Percentiles rank a stretch among this genome's conserved stretches.
Evolutionary conservation across 1,140 invertebrate species (phyloP).

Genomic region (Lethocerus indicus): DNA sequence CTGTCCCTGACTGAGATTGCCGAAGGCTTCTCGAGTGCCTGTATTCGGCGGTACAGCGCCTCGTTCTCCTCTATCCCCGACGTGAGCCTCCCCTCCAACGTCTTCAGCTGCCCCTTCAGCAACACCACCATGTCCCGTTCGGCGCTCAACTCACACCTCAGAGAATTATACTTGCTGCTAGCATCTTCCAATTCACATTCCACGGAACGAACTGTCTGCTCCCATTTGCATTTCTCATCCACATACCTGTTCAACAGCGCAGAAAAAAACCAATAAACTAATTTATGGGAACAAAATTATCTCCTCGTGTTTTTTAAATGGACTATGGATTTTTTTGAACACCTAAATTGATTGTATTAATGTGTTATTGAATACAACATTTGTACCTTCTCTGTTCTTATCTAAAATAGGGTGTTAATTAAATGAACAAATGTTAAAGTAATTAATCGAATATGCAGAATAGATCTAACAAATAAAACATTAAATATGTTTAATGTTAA

Average conservation of each 20-base stretch:
- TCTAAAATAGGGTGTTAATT: no score
- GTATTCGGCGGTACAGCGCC: conserved; percentile 41
- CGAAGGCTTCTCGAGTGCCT: conserved; percentile 38
- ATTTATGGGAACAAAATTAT: no score
- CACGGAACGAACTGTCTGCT: conserved; percentile 38
- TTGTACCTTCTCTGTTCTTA: no score
- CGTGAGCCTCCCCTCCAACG: conserved; percentile 27
- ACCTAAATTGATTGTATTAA: no score
- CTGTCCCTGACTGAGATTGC: conserved; percentile 25
- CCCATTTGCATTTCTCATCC: conserved; percentile 40
- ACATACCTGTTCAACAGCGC: conserved; percentile 15
- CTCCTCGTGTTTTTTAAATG: no score
- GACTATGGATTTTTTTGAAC: no score
- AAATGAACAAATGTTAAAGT: no score
- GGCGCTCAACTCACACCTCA: conserved; percentile 40
- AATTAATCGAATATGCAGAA: no score
- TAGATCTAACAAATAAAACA: no score
- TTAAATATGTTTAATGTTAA: no score
- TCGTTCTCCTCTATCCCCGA: conserved; percentile 64
- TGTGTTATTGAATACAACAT: no score
- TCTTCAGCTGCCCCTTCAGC: conserved; percentile 20
- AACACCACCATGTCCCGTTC: conserved; percentile 31
- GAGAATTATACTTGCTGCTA: conserved; percentile 38
- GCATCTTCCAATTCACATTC: conserved; percentile 41
- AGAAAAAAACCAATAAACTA: background rate